Conservation (phyloP, 2,797 vertebrate genomes). For the Acanthiza pusilla region DNA sequence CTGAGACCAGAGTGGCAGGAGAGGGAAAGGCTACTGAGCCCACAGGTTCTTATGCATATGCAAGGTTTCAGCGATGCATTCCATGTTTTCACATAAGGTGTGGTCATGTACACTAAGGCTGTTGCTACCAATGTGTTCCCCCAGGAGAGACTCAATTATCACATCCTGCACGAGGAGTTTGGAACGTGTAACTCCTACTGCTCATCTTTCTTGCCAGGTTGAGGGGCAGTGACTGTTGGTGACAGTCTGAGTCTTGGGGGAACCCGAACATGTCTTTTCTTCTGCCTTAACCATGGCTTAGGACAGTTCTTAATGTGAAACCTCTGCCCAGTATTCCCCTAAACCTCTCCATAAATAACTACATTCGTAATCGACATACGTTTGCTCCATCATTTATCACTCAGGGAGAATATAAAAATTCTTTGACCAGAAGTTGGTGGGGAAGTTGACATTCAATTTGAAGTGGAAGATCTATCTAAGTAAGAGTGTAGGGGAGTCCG, state of each 20-base stretch:
- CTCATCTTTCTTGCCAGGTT: background rate
- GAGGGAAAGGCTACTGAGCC: background rate
- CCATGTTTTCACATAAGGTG: background rate
- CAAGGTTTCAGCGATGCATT: background rate
- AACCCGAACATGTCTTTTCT: background rate
- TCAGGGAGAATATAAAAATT: background rate
- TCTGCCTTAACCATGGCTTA: background rate
- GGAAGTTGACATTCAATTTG: background rate
- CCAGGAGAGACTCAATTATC: background rate
- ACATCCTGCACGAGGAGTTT: background rate
- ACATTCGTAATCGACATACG: background rate
- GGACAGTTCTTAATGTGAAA: background rate
- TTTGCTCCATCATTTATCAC: background rate
- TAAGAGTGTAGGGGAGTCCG: background rate
- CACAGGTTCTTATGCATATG: fast-evolving
- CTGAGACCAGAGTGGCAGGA: background rate
- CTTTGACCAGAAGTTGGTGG: background rate
- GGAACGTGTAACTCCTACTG: background rate
- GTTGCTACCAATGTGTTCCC: background rate
- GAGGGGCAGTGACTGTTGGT: background rate
- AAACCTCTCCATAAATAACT: background rate
- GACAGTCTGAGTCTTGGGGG: background rate
- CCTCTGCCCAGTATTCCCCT: background rate
- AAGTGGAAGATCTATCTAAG: background rate
- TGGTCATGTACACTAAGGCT: background rate